A percentile compares a stretch with the other conserved stretches of the same genome.
phyloP scores from a whole-genome alignment of 2,797 vertebrate genomes.

The Microhierax caerulescens region DNA sequence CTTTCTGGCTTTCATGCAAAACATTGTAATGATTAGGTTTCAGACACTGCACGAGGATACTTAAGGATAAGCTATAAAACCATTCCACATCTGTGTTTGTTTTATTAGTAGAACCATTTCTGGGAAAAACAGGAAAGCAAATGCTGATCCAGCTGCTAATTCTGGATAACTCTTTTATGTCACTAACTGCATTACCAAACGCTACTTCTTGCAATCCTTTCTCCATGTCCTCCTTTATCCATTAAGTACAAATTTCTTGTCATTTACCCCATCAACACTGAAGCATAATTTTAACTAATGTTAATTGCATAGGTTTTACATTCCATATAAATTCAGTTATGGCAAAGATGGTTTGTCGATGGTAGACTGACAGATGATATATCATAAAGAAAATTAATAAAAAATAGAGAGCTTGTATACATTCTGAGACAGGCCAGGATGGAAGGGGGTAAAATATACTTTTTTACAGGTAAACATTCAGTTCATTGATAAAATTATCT shows the following conservation, averaged over 20 bases:
- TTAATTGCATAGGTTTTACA: background rate
- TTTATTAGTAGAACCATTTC: slow-evolving; percentile 47
- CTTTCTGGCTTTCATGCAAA: slow-evolving; percentile 52
- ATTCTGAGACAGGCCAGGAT: background rate
- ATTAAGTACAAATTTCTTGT: background rate
- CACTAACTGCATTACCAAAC: slow-evolving; percentile 2
- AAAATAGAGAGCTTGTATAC: background rate
- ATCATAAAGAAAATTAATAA: background rate
- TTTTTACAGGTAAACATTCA: background rate
- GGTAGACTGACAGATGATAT: background rate
- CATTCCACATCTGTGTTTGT: slow-evolving; percentile 36
- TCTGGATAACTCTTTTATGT: slow-evolving; percentile 18
- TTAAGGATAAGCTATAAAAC: slow-evolving; percentile 48
- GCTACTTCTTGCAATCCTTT: background rate
- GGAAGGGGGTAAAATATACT: background rate
- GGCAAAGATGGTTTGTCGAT: background rate
- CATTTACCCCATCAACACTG: background rate
- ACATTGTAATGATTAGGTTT: slow-evolving; percentile 39
- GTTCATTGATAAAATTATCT: background rate
- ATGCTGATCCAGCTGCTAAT: slow-evolving; percentile 39
- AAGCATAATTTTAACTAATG: background rate
- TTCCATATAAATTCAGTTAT: background rate
- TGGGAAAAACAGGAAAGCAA: slow-evolving; percentile 34
- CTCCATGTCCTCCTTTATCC: background rate
- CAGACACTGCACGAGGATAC: background rate